phyloP scores from a whole-genome alignment of 2,113 vertebrate species.

The Struthio camelus region DNA sequence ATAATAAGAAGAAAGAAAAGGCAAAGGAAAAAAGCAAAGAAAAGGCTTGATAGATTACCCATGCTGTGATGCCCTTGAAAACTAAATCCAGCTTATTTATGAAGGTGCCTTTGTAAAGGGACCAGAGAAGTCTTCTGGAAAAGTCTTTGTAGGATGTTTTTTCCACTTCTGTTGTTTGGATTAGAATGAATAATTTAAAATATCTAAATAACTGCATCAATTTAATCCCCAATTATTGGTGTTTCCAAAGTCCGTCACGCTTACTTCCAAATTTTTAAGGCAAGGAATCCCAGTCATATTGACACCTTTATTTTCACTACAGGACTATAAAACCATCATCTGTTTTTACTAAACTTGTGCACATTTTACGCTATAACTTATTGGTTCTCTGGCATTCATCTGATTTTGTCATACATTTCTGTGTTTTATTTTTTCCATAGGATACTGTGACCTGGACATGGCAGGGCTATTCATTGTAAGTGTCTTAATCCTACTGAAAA shows the following conservation, averaged over 20 bases:
- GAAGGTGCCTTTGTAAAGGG: background rate
- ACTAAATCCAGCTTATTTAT: background rate
- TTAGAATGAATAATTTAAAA: background rate
- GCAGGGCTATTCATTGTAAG: slow-evolving; percentile 94
- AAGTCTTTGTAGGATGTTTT: background rate
- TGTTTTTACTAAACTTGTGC: background rate
- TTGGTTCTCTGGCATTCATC: background rate
- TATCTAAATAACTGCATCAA: background rate
- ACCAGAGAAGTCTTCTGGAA: background rate
- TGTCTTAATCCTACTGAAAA: slow-evolving; percentile 35
- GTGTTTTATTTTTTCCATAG: slow-evolving; percentile 68
- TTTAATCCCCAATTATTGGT: background rate
- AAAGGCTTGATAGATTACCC: background rate
- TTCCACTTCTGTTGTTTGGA: background rate
- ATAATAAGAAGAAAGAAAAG: background rate
- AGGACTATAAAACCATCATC: background rate
- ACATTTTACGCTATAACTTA: background rate
- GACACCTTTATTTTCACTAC: background rate
- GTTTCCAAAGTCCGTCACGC: background rate
- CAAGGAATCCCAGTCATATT: background rate
- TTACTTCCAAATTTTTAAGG: background rate
- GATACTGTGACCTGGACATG: slow-evolving; percentile 98
- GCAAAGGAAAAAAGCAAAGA: background rate
- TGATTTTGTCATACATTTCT: background rate
- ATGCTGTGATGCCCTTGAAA: background rate